A percentile compares a stretch with the other conserved stretches of the same genome.
Evolutionary conservation across 2,113 vertebrate species (phyloP).

Genomic region (Callospermophilus lateralis): DNA sequence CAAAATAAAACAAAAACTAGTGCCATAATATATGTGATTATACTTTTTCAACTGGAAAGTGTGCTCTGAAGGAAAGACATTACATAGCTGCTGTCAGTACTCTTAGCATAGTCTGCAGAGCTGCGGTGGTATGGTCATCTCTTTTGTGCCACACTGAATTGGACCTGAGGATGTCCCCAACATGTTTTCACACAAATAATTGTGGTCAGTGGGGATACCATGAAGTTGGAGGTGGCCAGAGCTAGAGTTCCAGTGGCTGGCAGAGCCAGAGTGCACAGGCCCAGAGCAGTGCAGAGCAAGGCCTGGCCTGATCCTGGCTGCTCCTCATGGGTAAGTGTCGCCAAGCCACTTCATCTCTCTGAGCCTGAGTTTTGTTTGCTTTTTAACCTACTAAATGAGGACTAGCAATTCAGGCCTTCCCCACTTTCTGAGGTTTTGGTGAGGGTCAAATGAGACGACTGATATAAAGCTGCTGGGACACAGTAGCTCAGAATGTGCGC

Average conservation of each 20-base stretch:
- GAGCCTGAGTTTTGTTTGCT: background rate
- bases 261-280: background rate
- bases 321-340: accelerated
- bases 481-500: too few species aligned
- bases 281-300: background rate
- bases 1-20: background rate
- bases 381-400: background rate
- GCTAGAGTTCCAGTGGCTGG: background rate
- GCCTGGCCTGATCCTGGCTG: background rate
- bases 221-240: background rate
- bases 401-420: background rate
- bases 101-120: background rate
- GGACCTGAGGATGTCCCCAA: background rate
- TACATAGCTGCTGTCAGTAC: background rate
- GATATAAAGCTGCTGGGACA: background rate
- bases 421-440: background rate
- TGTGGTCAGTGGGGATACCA: background rate
- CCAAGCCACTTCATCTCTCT: background rate
- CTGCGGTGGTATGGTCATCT: background rate
- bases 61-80: background rate
- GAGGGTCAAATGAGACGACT: background rate
- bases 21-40: background rate
- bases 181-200: background rate
- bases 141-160: background rate
- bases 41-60: background rate